Evolutionary conservation across 2,113 vertebrate species (phyloP).

Genomic region (Myrmophylax atrothorax): DNA sequence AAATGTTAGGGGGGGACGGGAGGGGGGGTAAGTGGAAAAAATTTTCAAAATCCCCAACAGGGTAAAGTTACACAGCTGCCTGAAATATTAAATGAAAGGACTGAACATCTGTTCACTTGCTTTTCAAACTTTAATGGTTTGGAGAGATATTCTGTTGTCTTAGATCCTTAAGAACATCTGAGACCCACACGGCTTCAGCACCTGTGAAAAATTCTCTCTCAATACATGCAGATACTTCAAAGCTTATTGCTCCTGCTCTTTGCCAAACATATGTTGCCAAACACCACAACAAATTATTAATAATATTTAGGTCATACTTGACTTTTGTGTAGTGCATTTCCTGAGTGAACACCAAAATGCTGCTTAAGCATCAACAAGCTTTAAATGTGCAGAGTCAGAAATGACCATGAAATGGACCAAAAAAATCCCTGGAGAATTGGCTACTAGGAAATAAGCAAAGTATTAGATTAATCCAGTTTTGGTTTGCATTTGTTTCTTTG

Average conservation of each 20-base stretch:
- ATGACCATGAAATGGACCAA: not conserved
- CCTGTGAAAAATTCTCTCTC: constrained; percentile 71
- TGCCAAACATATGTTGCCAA: constrained; percentile 73
- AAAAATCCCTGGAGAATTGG: not conserved
- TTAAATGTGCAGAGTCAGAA: not conserved
- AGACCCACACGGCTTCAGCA: constrained; percentile 69
- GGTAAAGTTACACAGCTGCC: constrained; percentile 76
- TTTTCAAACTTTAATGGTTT: constrained; percentile 81
- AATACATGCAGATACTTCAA: constrained; percentile 70
- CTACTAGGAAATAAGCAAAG: not conserved
- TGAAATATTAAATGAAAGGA: constrained; percentile 80
- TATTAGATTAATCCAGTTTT: not conserved
- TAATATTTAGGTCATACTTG: constrained; percentile 56
- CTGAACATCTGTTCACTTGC: constrained; percentile 78
- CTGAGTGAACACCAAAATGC: not conserved
- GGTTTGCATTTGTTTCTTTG: not conserved
- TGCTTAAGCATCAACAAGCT: not conserved
- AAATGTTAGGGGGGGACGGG: constrained; percentile 64
- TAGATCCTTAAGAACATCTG: constrained; percentile 82
- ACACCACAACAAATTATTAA: constrained; percentile 66
- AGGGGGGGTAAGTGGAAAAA: not conserved
- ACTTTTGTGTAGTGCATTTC: constrained; percentile 13
- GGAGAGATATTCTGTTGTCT: constrained; percentile 80
- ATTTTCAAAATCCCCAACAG: not conserved
- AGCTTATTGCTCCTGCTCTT: constrained; percentile 53